These are phyloP conservation scores for Lepisosteus oculatus DNA, from an alignment of 2,113 vertebrate species.

Conservation along the genomic window DNA sequence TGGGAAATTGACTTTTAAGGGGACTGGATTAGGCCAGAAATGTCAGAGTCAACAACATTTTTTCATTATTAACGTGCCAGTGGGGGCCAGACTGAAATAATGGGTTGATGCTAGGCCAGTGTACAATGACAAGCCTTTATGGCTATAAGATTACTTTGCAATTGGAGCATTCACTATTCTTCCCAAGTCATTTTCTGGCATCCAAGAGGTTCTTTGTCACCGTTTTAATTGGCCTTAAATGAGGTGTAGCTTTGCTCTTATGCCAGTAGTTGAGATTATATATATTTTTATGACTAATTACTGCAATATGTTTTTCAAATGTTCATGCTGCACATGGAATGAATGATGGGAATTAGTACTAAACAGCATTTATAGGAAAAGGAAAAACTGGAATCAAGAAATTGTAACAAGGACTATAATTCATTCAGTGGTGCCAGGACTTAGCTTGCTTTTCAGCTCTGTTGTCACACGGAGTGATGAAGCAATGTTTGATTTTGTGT, in stretches of 20 bases:
- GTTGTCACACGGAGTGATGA: too few relatives aligned
- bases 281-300: background rate
- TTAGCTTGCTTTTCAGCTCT: too few relatives aligned
- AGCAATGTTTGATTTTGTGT: too few relatives aligned
- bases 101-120: background rate
- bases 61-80: constrained; percentile 15
- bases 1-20: constrained; percentile 35
- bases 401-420: too few relatives aligned
- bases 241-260: background rate
- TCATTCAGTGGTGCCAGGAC: too few relatives aligned
- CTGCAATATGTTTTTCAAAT: background rate
- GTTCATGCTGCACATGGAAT: background rate
- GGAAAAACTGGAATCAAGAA: background rate
- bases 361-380: background rate
- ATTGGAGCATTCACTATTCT: background rate
- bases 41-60: constrained; percentile 19
- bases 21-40: constrained; percentile 8
- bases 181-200: background rate
- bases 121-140: background rate
- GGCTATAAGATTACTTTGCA: background rate
- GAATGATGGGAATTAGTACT: background rate
- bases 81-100: constrained; percentile 10
- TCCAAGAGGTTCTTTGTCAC: constrained; percentile 2
- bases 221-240: background rate
- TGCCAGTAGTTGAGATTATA: background rate